phyloP scores from a whole-genome alignment of 2,888 invertebrate species.

The Eristalis pertinax region DNA sequence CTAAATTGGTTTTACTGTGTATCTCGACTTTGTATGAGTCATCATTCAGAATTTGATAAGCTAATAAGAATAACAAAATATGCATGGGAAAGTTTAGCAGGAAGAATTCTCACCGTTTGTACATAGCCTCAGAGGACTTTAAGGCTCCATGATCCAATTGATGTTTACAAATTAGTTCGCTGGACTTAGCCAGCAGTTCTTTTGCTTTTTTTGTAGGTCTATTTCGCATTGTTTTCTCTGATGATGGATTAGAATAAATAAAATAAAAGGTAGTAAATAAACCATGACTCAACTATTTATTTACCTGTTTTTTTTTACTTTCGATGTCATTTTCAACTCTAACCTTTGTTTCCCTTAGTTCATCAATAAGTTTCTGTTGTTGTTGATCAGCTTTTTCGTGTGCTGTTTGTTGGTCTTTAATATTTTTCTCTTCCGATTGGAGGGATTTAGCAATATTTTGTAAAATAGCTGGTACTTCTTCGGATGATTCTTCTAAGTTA shows the following conservation, averaged over 20 bases:
- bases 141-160: conserved; percentile 83
- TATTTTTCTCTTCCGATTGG: conserved; percentile 75
- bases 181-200: conserved; percentile 84
- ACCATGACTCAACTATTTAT: background rate
- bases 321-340: conserved; percentile 86
- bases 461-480: conserved; percentile 78
- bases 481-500: conserved; percentile 73
- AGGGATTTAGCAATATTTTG: conserved; percentile 76
- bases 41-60: no score
- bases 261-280: background rate
- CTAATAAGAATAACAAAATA: no score
- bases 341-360: conserved; percentile 83
- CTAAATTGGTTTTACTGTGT: no score
- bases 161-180: conserved; percentile 86
- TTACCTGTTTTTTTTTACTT: conserved; percentile 82
- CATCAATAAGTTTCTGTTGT: conserved; percentile 84
- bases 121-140: conserved; percentile 80
- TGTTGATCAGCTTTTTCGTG: conserved; percentile 79
- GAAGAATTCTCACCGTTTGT: conserved; percentile 76
- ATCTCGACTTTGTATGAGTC: no score
- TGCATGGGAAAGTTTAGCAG: no score
- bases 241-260: background rate
- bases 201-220: conserved; percentile 83
- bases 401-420: conserved; percentile 74
- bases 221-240: conserved; percentile 81